Base-by-base conservation (phyloP, 2,113 vertebrate genomes). In the Lates calcarifer region DNA sequence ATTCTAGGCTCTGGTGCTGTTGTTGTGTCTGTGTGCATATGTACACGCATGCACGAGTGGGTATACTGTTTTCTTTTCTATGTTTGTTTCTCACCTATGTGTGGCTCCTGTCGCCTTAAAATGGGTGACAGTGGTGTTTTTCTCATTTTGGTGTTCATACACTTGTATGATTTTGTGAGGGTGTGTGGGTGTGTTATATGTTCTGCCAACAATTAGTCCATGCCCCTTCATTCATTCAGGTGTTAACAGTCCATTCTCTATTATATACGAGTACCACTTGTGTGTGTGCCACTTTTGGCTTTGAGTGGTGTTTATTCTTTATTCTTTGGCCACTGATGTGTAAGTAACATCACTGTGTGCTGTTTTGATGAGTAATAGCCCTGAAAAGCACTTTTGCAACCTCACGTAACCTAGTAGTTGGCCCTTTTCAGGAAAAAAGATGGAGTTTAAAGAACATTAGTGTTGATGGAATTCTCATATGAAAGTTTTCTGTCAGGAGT, bases 1-100 rank as follows among this genome's bases (percentile, higher is more conserved):
- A 77, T 86, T 87, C 72, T 63, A 1, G 9, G 67, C 65, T 28
- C 26, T 74, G 43, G 13, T 13, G 62, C 45, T 79, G 35, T 43
- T 9, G 1, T 14, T 29, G 28, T 84, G 37, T 29, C n/a, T 84
- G 37, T 77, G 35, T 63, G 64, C 70, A 31, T 29, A 24, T 82
- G 45, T 64, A 28, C 39, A 35, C 53, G 45, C 41, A 24, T 61
- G 33, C 39, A 35, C 53, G 45, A 39, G 29, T 61, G 33, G 62
- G 35, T 47, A 3, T 37, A 37, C 18, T 51, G 3, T 65, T 15
- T 43, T 45, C 49, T 61, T 47, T 62, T 72, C 64, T 35, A 24
- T 68, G 61, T 74, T 73, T 76, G 13, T 57, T 77, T 74, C 37
- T 66, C 62, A 76, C 53, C 35, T 43, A 9, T 35, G 60, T 20